Percentiles rank a stretch among this genome's conserved stretches.
Evolutionary conservation across 2,113 vertebrate species (phyloP).

Genomic region (Sylvietta virens): DNA sequence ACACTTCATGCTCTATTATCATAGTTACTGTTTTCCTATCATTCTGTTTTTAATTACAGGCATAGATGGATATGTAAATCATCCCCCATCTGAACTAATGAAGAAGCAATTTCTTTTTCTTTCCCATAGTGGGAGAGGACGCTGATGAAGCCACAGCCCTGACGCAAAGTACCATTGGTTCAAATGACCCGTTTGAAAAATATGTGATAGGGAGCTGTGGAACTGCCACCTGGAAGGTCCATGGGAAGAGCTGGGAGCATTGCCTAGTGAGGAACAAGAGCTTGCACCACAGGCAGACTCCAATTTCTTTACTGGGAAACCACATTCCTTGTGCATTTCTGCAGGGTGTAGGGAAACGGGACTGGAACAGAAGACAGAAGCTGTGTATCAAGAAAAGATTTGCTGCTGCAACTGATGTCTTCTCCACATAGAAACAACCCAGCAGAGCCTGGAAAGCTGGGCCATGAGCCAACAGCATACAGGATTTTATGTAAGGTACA

Average conservation of each 20-base stretch:
- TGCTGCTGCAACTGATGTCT: neutral
- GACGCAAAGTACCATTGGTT: neutral
- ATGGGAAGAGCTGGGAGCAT: neutral
- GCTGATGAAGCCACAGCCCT: neutral
- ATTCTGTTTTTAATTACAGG: constrained; percentile 3
- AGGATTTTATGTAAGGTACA: neutral
- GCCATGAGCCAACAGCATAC: neutral
- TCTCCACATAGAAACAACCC: neutral
- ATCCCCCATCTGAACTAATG: neutral
- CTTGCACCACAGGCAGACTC: neutral
- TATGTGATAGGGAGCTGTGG: neutral
- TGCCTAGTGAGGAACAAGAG: fast-evolving
- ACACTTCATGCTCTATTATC: neutral
- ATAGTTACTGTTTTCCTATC: neutral
- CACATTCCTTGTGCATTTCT: neutral
- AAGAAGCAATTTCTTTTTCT: neutral
- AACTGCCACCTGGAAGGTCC: neutral
- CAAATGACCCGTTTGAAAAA: neutral
- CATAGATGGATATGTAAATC: neutral
- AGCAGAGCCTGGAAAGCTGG: neutral
- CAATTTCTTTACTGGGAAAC: neutral
- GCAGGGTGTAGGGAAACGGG: neutral
- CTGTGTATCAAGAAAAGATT: neutral
- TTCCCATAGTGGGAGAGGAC: neutral
- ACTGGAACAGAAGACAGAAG: neutral